Evolutionary conservation across 2,797 vertebrate genomes (phyloP), one percentile per base, ranked within the genome.

Genomic region (Crax fasciolata): DNA sequence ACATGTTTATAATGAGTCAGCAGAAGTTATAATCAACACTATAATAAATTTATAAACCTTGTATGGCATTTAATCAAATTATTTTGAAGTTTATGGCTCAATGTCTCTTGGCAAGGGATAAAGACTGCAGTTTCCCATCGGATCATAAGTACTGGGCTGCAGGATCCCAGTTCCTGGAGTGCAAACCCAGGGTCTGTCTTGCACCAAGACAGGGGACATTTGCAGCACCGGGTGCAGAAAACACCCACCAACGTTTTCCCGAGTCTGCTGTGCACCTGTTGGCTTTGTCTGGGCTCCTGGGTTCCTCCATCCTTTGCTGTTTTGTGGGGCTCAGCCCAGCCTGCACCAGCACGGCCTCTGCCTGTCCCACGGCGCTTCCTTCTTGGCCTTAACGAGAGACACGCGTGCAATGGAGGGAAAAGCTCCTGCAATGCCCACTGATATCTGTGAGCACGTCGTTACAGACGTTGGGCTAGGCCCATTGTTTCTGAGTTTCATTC

Each of bases 291-390:
- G 67, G 20, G 0, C 41, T 15, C 0, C 0, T 28, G 7, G 0
- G 67, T 73, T 81, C 54, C 52, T 92, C 90, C 62, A 6, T 15
- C 6, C 0, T 15, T 43, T 55, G 61, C 24, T 87, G 61, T 30
- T 72, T 55, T 3, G 2, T 52, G 2, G 61, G 58, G 18, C 12
- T 65, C 21, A 7, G 59, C 17, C 6, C 67, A 73, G 59, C 27
- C 6, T 0, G 1, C n/a, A 3, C 6, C 0, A 6, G 3, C 0
- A 2, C 43, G 3, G 20, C 35, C 51, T 87, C 84, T 41, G 13
- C 13, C 35, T 38, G 77, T 35, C 48, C 65, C 1, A 1, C 0
- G 21, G 11, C 0, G 3, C 43, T n/a, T 7, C 41, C 32, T 74
- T 16, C 62, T 28, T 5, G 86, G 80, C 79, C 86, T 89, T 70